Base-by-base conservation (phyloP, 2,113 vertebrate genomes). In the Dipodomys spectabilis region DNA sequence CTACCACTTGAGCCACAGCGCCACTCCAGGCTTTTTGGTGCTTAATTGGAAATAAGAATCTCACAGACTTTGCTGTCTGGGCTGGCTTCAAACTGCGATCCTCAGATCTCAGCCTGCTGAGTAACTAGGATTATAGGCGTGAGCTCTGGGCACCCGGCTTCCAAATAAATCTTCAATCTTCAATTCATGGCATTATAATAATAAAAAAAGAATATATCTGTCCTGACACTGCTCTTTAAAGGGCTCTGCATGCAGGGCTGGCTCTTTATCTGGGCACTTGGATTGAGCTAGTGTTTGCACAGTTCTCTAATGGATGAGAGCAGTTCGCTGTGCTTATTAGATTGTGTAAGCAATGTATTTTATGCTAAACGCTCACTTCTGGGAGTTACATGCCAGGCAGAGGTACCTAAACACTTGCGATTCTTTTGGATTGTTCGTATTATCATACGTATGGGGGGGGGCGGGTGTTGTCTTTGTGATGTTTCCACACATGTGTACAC, bases 151-250 rank as follows among this genome's bases (percentile, higher is more conserved):
- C 49, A 53, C 9, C 49, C 11, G 12, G 53, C 53, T 57, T 57
- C 16, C 53, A 78, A 90, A 80, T 79, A 30, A 88, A 39, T 91
- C 67, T 74, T 90, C 72, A 88, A 39, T 91, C 67, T 74, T 90
- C 72, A 39, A 15, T 93, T 67, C 28, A 32, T 93, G 39, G 5
- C 75, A 39, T 39, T 39, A 8, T n/a, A 16, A 18, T 6, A 39
- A n/a, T 39, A 49, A 84, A 57, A 80, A 16, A 28, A 75, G 75
- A 60, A 32, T 11, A 3, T 25, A 19, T 32, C 20, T 39, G 7
- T 18, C 22, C 74, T 16, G 16, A 28, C n/a, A 12, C 49, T 71
- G 2, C 10, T 68, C 79, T 87, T 73, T 57, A 88, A 65, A 82
- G 16, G 44, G 4, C n/a, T 22, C 53, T 45, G 5, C n/a, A 62